Base-by-base conservation (phyloP, 1,140 invertebrate species). In the Meloidogyne floridensis region DNA sequence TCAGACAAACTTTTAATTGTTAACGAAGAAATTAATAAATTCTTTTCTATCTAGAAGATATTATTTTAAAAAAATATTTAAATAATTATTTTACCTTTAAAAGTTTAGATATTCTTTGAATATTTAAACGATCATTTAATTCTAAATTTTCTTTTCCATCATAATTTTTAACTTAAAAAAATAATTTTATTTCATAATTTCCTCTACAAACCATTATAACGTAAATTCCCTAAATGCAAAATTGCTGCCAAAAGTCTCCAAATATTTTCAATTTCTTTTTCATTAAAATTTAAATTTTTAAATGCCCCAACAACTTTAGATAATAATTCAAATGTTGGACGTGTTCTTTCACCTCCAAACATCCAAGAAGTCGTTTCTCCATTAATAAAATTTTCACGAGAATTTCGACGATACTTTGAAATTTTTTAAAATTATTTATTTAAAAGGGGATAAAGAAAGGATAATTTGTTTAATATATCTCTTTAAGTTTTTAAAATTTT, bases 221-320 rank as follows among this genome's bases (percentile, higher is more conserved):
- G 96, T 69, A 98, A 95, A 90, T 99, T 98, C 82, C 97, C 97
- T 81, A 95, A 93, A 89, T 99, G 96, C 53, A 99, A 91, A 15
- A 99, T 91, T 7, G 96, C 94, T 0, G 95, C 95, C 75, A 99
- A 91, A 76, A 98, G 91, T 86, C 95, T 96, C 42, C 97, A 92
- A 81, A 98, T 95, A 90, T 98, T 95, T 95, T 95, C 97, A 82
- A 98, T 96, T 92, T 98, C 96, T 84, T 93, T 92, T 90, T 98
- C 96, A 20, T 93, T 93, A 89, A 98, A 98, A 84, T 97, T 92
- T 7, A 99, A 91, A 1, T 98, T 96, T 92, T 98, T 98, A 96
- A 99, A 98, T 10, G 97, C 96, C 9, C 95, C 97, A 84, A 95
- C 92, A 86, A 99, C 98, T 87, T 98, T 95, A 8, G n/a, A 43